A percentile compares a stretch with the other conserved stretches of the same genome.
Evolutionary conservation across 1,140 invertebrate genomes (phyloP).

Genomic region (Magallana gigas): DNA sequence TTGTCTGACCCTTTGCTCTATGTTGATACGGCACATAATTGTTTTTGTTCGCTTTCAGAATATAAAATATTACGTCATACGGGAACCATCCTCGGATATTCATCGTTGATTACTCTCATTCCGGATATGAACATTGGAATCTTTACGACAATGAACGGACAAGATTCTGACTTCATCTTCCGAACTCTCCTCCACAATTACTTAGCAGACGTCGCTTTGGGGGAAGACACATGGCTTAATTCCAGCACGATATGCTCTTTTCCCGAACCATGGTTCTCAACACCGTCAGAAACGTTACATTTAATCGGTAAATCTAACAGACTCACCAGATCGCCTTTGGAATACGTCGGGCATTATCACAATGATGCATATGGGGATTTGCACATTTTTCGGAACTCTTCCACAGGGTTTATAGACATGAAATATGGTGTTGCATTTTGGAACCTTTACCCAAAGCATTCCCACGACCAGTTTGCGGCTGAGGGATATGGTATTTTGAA

Average conservation of each 20-base stretch:
- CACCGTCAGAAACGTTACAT: background rate
- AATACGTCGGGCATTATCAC: conserved; percentile 40
- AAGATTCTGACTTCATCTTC: conserved; percentile 45
- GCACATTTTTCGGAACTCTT: conserved; percentile 27
- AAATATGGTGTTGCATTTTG: conserved; percentile 47
- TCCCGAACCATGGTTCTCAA: conserved; percentile 51
- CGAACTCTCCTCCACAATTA: conserved; percentile 56
- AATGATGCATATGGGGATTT: conserved; percentile 43
- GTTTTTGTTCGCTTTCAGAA: background rate
- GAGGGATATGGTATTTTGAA: conserved; percentile 32
- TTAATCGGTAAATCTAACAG: background rate
- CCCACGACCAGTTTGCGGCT: conserved; percentile 37
- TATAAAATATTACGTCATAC: conserved; percentile 17
- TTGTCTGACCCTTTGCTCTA: too few species aligned
- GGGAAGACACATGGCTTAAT: conserved; percentile 54
- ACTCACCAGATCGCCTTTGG: background rate
- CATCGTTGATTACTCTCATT: conserved; percentile 50
- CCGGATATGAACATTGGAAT: conserved; percentile 58
- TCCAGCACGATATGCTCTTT: conserved; percentile 52
- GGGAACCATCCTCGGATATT: conserved; percentile 56
- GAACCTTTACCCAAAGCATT: conserved; percentile 41
- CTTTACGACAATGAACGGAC: conserved; percentile 54
- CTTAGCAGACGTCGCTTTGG: conserved; percentile 52
- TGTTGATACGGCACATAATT: background rate
- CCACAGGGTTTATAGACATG: conserved; percentile 34